These are phyloP conservation scores for Arctia plantaginis DNA, from an alignment of 2,888 invertebrate genomes.

Conservation along the genomic window DNA sequence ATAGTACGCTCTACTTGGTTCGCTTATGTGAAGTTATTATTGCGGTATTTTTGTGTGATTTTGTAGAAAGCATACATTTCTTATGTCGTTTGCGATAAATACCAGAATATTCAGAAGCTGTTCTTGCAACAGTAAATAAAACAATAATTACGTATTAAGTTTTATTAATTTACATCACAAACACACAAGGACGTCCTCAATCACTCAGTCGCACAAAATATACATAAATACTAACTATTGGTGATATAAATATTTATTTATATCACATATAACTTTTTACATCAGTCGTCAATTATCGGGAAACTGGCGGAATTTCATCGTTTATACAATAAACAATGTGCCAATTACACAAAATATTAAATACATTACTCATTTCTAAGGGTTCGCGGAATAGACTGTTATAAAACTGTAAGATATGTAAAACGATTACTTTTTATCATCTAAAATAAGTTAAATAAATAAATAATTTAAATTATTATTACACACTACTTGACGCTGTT, in stretches of 20 bases:
- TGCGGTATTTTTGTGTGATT: constrained; percentile 65
- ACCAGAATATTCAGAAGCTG: constrained; percentile 18
- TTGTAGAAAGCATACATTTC: constrained; percentile 40
- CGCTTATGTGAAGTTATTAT: constrained; percentile 56
- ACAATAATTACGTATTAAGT: constrained; percentile 46
- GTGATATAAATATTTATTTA: constrained; percentile 80
- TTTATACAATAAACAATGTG: constrained; percentile 67
- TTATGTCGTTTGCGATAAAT: constrained; percentile 23
- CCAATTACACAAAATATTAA: constrained; percentile 64
- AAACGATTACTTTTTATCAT: constrained; percentile 73
- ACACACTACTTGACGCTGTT: constrained; percentile 69
- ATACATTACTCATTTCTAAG: constrained; percentile 46
- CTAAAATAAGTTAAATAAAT: constrained; percentile 86
- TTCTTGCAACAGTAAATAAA: constrained; percentile 28
- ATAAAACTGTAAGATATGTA: constrained; percentile 54
- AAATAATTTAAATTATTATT: constrained; percentile 84
- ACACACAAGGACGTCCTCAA: constrained; percentile 86
- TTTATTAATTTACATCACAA: constrained; percentile 82
- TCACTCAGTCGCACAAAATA: constrained; percentile 80
- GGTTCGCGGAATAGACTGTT: constrained; percentile 44
- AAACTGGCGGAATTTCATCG: constrained; percentile 75
- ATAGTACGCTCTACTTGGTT: constrained; percentile 72
- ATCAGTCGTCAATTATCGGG: constrained; percentile 82
- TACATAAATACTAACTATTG: constrained; percentile 80
- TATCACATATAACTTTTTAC: constrained; percentile 83